These are phyloP conservation scores for Axis porcinus DNA, from an alignment of 2,113 vertebrate species.

Conservation along the genomic window DNA sequence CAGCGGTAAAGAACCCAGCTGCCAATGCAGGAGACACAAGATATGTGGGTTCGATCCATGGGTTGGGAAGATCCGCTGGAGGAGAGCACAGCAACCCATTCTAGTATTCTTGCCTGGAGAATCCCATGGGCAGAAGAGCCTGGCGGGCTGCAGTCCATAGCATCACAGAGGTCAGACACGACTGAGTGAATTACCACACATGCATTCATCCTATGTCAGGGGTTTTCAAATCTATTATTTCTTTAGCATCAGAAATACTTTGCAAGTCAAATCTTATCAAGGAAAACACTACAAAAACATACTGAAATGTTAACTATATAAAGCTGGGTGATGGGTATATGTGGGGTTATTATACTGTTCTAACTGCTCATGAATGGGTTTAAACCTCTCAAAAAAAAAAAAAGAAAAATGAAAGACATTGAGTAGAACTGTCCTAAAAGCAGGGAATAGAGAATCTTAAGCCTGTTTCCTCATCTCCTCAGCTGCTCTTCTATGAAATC, in stretches of 20 bases:
- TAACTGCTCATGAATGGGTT: not conserved
- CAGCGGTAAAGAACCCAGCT: not conserved
- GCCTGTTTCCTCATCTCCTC: not conserved
- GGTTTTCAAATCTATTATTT: not conserved
- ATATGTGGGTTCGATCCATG: not conserved
- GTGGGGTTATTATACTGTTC: not conserved
- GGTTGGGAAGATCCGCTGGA: not conserved
- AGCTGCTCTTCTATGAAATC: not conserved
- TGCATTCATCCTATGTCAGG: not conserved
- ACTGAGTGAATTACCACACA: not conserved
- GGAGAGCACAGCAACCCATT: not conserved
- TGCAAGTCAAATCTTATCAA: not conserved
- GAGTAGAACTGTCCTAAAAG: not conserved
- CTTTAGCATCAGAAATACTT: not conserved
- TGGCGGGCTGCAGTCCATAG: not conserved
- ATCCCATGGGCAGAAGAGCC: not conserved
- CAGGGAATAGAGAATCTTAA: not conserved
- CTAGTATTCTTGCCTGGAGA: not conserved
- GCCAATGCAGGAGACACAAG: not conserved
- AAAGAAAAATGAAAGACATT: not conserved
- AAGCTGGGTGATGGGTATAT: not conserved
- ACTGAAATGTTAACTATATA: not conserved
- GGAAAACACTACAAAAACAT: not conserved
- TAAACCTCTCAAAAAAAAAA: not conserved
- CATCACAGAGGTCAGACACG: not conserved